These are phyloP conservation scores for Julus scanicus DNA, from an alignment of 2,888 invertebrate genomes.

Conservation along the genomic window DNA sequence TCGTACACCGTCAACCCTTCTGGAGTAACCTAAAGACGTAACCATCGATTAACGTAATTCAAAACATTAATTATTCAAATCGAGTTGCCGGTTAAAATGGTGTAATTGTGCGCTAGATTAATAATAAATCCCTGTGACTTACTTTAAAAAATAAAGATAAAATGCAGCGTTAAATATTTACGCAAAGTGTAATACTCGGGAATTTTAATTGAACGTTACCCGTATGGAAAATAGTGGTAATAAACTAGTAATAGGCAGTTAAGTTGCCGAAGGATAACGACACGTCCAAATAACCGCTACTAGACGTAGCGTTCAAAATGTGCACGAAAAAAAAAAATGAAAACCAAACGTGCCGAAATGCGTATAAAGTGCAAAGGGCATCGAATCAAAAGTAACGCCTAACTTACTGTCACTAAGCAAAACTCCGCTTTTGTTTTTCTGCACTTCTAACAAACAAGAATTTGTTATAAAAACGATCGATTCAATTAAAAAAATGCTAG, in stretches of 20 bases:
- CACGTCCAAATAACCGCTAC: too few relatives aligned
- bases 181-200: too few relatives aligned
- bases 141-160: neutral
- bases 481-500: neutral
- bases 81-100: neutral
- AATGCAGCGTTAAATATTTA: too few relatives aligned
- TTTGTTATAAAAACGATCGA: neutral
- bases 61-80: neutral
- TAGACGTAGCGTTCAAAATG: too few relatives aligned
- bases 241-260: too few relatives aligned
- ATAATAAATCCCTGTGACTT: neutral
- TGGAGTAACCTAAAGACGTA: slow-evolving; percentile 65
- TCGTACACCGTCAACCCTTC: slow-evolving; percentile 68
- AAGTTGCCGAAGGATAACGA: too few relatives aligned
- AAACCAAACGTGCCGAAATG: neutral
- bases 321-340: neutral
- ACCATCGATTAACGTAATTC: neutral
- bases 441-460: slow-evolving; percentile 53
- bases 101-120: neutral
- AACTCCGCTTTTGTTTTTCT: slow-evolving; percentile 44
- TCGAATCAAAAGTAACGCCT: neutral
- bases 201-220: too few relatives aligned
- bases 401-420: slow-evolving; percentile 53
- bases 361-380: neutral
- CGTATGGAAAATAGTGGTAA: too few relatives aligned